These are phyloP conservation scores for Resseliella maxima DNA, from an alignment of 2,888 invertebrate genomes.

Conservation along the genomic window DNA sequence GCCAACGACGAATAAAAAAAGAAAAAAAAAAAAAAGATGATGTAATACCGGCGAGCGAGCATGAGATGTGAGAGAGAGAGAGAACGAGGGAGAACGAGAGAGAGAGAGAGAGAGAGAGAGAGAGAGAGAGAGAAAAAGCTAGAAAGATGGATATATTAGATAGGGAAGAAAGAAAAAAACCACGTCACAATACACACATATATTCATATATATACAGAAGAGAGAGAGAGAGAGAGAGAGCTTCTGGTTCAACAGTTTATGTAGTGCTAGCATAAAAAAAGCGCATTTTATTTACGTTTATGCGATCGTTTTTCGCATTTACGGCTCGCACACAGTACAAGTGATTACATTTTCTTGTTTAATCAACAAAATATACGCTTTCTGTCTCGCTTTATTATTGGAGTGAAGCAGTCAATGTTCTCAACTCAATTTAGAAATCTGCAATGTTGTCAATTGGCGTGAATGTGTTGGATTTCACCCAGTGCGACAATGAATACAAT, in stretches of 20 bases:
- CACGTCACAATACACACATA: background rate
- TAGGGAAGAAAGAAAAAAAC: no score
- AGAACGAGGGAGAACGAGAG: background rate
- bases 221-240: background rate
- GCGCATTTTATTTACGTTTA: constrained; percentile 53
- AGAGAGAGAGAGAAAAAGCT: background rate
- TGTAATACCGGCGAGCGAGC: background rate
- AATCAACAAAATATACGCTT: constrained; percentile 52
- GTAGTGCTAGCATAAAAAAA: constrained; percentile 27
- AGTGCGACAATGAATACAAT: background rate
- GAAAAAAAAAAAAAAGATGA: background rate
- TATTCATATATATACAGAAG: background rate
- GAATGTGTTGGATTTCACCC: background rate
- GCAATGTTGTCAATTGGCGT: constrained; percentile 31
- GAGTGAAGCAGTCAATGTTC: constrained; percentile 21
- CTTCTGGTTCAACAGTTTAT: constrained; percentile 1
- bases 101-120: background rate
- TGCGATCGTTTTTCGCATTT: constrained; percentile 35
- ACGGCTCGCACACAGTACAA: constrained; percentile 9
- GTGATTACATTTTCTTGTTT: constrained; percentile 54
- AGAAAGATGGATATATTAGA: no score
- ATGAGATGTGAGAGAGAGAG: background rate
- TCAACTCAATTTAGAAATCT: constrained; percentile 28
- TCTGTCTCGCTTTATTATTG: no score
- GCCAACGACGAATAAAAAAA: background rate